Conservation (phyloP, 2,888 invertebrate genomes). For the Cephalotes varians region DNA sequence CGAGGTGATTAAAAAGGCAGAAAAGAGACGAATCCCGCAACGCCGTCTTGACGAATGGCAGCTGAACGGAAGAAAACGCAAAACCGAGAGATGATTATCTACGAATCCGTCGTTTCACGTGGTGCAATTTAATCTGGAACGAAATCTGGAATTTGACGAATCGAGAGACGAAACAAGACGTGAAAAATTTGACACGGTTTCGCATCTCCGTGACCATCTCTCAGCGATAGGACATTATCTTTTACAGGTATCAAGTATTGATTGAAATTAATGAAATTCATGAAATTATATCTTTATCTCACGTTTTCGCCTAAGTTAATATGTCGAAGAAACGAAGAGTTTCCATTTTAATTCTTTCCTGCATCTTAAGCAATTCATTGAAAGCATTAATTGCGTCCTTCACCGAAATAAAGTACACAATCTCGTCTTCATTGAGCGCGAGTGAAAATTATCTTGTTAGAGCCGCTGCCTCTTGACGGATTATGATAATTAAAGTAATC, state of each 20-base stretch:
- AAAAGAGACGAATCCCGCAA: slow-evolving; percentile 24
- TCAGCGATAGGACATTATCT: neutral
- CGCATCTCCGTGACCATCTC: neutral
- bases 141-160: neutral
- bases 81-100: slow-evolving; percentile 29
- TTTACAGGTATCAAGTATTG: neutral
- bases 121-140: slow-evolving; percentile 9
- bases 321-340: neutral
- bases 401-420: slow-evolving; percentile 33
- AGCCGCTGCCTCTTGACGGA: slow-evolving; percentile 40
- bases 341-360: neutral
- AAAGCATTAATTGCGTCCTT: slow-evolving; percentile 45
- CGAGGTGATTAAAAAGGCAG: slow-evolving; percentile 27
- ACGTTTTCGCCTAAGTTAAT: neutral
- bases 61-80: slow-evolving; percentile 29
- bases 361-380: neutral
- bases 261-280: slow-evolving; percentile 9
- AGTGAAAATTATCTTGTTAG: slow-evolving; percentile 47
- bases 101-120: slow-evolving; percentile 4
- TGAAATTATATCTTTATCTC: neutral
- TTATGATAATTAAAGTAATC: slow-evolving; percentile 52
- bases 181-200: neutral
- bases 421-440: slow-evolving; percentile 43
- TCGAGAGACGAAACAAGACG: neutral
- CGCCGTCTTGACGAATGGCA: neutral